These are phyloP conservation scores for Magallana nippona DNA, from an alignment of 2,888 invertebrate species.

Conservation along the genomic window DNA sequence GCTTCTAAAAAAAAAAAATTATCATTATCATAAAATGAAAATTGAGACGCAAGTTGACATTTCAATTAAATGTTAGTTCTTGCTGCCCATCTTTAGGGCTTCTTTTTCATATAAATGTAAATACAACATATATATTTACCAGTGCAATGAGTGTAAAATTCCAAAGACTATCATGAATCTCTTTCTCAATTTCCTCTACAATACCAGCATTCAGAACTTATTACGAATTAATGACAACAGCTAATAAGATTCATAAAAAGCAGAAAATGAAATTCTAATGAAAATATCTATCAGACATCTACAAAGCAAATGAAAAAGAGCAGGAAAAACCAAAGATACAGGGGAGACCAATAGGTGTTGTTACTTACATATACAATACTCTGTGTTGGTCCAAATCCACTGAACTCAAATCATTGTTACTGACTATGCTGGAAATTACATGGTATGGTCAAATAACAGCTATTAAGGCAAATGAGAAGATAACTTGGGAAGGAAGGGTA, in stretches of 20 bases:
- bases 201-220: no score
- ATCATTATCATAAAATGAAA: no score
- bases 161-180: no score
- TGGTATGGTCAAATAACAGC: conserved; percentile 13
- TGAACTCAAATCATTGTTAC: conserved; percentile 11
- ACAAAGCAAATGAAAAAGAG: neutral
- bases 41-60: no score
- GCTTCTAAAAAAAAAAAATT: no score
- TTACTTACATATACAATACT: conserved; percentile 13
- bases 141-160: no score
- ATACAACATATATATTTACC: no score
- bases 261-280: neutral
- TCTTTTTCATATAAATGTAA: no score
- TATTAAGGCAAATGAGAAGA: conserved; percentile 11
- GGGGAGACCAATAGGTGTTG: neutral
- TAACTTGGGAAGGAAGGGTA: neutral
- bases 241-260: neutral
- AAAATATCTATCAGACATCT: conserved; percentile 5
- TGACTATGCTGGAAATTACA: conserved; percentile 12
- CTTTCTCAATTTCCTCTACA: no score
- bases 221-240: neutral
- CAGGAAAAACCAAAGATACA: neutral
- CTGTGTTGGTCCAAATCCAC: neutral
- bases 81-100: no score
- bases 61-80: no score